These are phyloP conservation scores for Kuschelorhynchus macadamiae DNA, from an alignment of 2,888 invertebrate species.

Conservation along the genomic window DNA sequence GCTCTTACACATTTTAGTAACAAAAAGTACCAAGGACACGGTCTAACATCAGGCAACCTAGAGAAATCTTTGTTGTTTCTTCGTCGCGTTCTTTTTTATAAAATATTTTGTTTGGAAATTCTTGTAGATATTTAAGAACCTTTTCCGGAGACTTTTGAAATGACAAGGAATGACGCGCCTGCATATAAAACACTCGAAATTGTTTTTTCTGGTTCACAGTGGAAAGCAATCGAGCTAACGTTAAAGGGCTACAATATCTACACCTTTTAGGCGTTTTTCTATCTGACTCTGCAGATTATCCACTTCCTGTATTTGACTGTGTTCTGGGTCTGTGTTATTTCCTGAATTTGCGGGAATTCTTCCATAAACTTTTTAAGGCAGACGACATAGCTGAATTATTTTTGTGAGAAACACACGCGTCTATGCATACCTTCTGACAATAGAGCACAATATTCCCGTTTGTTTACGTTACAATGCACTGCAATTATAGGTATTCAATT, in stretches of 20 bases:
- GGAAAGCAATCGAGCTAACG: background rate
- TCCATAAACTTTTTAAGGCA: no score
- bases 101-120: background rate
- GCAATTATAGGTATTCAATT: no score
- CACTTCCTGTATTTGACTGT: background rate
- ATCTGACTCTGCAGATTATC: conserved; percentile 6
- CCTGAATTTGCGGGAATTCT: no score
- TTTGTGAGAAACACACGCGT: no score
- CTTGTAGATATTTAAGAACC: background rate
- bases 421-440: background rate
- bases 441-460: background rate
- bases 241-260: background rate
- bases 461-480: conserved; percentile 1
- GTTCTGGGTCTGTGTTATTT: background rate
- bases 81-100: background rate
- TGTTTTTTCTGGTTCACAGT: background rate
- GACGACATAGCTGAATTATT: no score
- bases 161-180: no score
- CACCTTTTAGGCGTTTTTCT: conserved; percentile 2
- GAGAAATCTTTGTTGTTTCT: background rate
- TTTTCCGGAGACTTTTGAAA: background rate
- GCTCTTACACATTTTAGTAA: no score
- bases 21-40: background rate
- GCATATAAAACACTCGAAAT: background rate
- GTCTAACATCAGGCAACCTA: background rate